Base-by-base conservation (phyloP, 1,140 invertebrate species). In the Drosophila suzukii region DNA sequence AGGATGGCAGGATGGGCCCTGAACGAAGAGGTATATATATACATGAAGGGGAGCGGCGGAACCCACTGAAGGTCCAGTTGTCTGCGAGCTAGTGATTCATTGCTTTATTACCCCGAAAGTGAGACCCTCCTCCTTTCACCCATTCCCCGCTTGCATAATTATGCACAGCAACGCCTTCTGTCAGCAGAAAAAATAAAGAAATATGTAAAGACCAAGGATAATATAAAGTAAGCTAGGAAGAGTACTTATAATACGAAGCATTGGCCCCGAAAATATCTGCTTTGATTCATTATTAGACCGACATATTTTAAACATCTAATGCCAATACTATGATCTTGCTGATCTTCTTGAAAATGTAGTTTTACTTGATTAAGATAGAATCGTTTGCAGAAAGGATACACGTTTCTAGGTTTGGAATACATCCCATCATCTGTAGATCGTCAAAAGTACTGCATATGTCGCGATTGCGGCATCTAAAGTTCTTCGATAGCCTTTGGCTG, bases 151-250 rank as follows among this genome's bases (percentile, higher is more conserved):
- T 80, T 90, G 86, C 86, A 90, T 90, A 90, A 90, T 90, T 90
- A 90, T 90, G 79, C 86, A 55, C 88, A 81, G 86, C 68, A 83
- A 90, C 86, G 86, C 86, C 86, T 74, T 83, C 76, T 88, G 83
- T 83, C 83, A 88, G 83, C 84, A 39, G 43, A 79, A 55, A 24
- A 20, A 12, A 8, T 20, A 12, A 3, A 10, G 41, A 4, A 30
- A 13, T 34, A 50, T 20, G 41, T 13, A 65, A 39, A 13, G 17
- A 10, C 1, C 3, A 4, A 54, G 24, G 24, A 49, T 49, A 46
- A 24, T 12, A 8, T 24, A 1, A 46, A 46, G 24, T 47, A 47
- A 27, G 10, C 7, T 27, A 13, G 11, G 12, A n/a, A 7, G 10
- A 46, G 20, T 20, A 10, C 15, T 43, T 7, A 43, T 17, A 6